Conservation (phyloP, 2,113 vertebrate genomes). For the Benitochromis conjunctus region DNA sequence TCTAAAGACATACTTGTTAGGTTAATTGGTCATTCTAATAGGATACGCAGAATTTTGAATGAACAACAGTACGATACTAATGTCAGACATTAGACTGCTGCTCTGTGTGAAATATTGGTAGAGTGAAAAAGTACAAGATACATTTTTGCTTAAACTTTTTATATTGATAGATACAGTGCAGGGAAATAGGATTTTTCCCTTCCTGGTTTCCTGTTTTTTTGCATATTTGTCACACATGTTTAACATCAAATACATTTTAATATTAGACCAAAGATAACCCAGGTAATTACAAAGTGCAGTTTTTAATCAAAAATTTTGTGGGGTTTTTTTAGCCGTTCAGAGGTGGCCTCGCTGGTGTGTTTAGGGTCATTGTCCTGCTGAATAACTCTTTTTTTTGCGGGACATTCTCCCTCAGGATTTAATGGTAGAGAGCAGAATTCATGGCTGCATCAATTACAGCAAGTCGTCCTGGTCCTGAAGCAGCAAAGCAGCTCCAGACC, state of each 20-base stretch:
- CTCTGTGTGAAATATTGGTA: background rate
- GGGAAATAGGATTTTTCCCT: background rate
- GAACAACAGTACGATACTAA: background rate
- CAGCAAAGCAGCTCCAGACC: background rate
- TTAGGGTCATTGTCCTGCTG: background rate
- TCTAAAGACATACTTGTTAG: background rate
- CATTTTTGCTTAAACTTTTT: background rate
- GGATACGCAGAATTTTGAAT: background rate
- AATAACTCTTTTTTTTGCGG: background rate
- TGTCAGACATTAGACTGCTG: background rate
- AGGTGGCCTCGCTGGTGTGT: background rate
- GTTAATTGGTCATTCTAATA: background rate
- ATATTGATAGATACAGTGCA: background rate
- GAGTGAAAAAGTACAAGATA: background rate
- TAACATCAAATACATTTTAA: background rate
- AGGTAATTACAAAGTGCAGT: background rate
- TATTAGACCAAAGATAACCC: background rate
- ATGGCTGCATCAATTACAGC: background rate
- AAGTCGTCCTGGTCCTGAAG: background rate
- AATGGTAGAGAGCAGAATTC: background rate
- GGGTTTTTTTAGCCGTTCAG: accelerated
- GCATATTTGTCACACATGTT: background rate
- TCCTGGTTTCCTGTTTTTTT: background rate
- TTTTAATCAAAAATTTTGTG: background rate
- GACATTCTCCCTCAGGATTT: background rate